Evolutionary conservation across 2,888 invertebrate species (phyloP), one percentile per base, ranked within the genome.

Genomic region (Coelogynopora nodosa): DNA sequence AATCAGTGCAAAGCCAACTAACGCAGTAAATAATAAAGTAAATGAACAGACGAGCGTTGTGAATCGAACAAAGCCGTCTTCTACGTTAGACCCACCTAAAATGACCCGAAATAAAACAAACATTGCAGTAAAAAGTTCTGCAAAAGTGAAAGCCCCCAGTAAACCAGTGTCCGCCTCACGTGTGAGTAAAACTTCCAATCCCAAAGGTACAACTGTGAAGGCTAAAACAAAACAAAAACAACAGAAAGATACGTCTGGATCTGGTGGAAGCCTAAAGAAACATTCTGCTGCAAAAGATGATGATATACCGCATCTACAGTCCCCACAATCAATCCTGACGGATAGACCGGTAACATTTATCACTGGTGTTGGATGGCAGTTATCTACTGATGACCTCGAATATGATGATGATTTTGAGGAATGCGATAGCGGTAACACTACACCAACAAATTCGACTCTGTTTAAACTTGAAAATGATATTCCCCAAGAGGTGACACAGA

Each of bases 321-420:
- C 74, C 23, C 74, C 23, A n/a, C 49, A 5, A 13, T 49, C 49
- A 13, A 5, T 49, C 18, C 49, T 13, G 10, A 18, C 5, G 49
- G 18, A 49, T 49, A 49, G 49, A 49, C 49, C 49, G 18, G 49
- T 18, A 49, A 18, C 49, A 13, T 13, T 49, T 13, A 74, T 74
- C 2, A n/a, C 74, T 23, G 74, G 74, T 74, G 23, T 74, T 23
- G 74, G 74, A 74, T 74, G 74, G 74, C 74, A 74, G 10, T n/a
- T 74, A 13, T 74, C 74, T n/a, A 74, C 74, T 74, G 74, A 74
- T 74, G 23, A 5, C 49, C 18, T 49, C 2, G 5, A 74, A 13
- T 74, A 74, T 74, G 74, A 74, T 26, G 74, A 74, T 74, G 74
- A 74, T 74, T 74, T 74, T 74, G 74, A 74, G 27, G 74, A 74